Percentiles rank a stretch among this genome's conserved stretches.
Conservation (phyloP, 2,113 vertebrate species). For the Vimba vimba region DNA sequence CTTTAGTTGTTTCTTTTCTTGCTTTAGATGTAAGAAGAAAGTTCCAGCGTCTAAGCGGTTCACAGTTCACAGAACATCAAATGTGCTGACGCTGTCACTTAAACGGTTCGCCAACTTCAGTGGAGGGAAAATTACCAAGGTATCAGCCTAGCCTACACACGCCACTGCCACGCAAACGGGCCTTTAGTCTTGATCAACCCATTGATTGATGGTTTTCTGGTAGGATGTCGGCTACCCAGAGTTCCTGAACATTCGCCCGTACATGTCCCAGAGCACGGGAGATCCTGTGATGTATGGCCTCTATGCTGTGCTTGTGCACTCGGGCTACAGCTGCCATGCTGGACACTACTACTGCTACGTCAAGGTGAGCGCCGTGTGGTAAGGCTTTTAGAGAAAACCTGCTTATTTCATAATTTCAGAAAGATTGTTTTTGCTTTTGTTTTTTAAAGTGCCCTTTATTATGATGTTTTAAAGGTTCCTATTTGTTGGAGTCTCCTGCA, state of each 20-base stretch:
- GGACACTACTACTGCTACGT: slow-evolving; percentile 98
- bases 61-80: slow-evolving; percentile 89
- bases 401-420: background rate
- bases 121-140: slow-evolving; percentile 95
- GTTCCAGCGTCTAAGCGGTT: slow-evolving; percentile 92
- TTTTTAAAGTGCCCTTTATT: too few species aligned
- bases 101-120: slow-evolving; percentile 93
- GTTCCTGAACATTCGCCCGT: slow-evolving; percentile 89
- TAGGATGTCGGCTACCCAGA: slow-evolving; percentile 94
- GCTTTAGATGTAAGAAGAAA: slow-evolving; percentile 90
- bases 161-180: background rate
- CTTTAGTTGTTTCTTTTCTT: background rate
- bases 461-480: too few species aligned
- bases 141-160: slow-evolving; percentile 56
- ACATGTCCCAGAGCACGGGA: slow-evolving; percentile 89
- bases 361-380: slow-evolving; percentile 76
- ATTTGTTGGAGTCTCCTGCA: too few species aligned
- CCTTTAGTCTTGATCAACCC: background rate
- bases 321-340: slow-evolving; percentile 92
- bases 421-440: background rate
- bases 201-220: background rate
- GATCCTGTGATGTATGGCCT: slow-evolving; percentile 87
- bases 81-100: slow-evolving; percentile 88
- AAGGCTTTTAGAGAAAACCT: background rate
- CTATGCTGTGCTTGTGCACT: slow-evolving; percentile 95